phyloP scores from a whole-genome alignment of 2,888 invertebrate species.

The Autographa pulchrina region DNA sequence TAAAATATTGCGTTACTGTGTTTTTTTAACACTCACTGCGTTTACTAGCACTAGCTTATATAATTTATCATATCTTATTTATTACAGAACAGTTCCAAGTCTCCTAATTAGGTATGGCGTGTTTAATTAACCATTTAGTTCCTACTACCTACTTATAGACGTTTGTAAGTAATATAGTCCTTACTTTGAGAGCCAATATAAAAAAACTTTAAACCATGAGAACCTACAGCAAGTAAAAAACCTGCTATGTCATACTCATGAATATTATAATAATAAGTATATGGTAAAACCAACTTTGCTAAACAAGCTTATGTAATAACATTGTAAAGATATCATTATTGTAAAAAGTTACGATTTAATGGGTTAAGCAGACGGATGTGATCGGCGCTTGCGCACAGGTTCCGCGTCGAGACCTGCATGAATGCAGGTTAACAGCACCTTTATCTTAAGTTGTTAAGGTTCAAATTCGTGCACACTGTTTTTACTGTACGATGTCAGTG shows the following conservation, averaged over 20 bases:
- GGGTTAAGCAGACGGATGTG: slow-evolving; percentile 76
- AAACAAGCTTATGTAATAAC: slow-evolving; percentile 39
- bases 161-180: slow-evolving; percentile 15
- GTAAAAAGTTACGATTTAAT: slow-evolving; percentile 69
- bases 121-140: not conserved
- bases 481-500: slow-evolving; percentile 28
- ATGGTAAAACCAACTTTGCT: slow-evolving; percentile 8
- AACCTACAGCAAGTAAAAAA: not conserved
- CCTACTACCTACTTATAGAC: slow-evolving; percentile 39
- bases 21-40: not conserved
- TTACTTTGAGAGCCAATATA: not conserved
- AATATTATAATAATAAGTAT: not conserved
- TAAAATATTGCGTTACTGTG: slow-evolving; percentile 20
- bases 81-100: slow-evolving; percentile 28
- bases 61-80: slow-evolving; percentile 21
- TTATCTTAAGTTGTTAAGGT: not conserved
- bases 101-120: slow-evolving; percentile 16
- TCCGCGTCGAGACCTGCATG: slow-evolving; percentile 69
- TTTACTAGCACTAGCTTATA: no score
- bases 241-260: slow-evolving; percentile 1
- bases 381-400: slow-evolving; percentile 55
- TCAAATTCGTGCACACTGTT: not conserved
- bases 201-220: not conserved
- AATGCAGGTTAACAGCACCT: not conserved
- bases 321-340: slow-evolving; percentile 46